Evolutionary conservation across 2,113 vertebrate species (phyloP).

Genomic region (Tringa solitaria): DNA sequence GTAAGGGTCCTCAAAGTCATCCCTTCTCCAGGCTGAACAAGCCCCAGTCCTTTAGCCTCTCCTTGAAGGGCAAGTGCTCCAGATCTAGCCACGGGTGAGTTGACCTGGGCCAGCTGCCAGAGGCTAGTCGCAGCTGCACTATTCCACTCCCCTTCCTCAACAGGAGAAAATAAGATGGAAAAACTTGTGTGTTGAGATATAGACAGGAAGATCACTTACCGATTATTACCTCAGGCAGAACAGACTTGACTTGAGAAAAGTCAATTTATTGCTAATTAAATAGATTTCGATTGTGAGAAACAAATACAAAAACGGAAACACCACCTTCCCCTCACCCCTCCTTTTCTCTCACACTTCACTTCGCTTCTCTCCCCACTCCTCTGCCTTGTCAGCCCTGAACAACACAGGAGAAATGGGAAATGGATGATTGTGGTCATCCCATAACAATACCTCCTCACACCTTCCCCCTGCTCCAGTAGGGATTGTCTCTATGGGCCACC

Average conservation of each 20-base stretch:
- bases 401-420: neutral
- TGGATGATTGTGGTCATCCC: too few relatives aligned
- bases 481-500: too few relatives aligned
- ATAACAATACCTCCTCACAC: too few relatives aligned
- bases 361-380: neutral
- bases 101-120: neutral
- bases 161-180: neutral
- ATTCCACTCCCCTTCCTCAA: neutral
- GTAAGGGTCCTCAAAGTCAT: neutral
- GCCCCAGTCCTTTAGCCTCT: neutral
- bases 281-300: neutral
- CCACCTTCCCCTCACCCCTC: rapidly evolving
- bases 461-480: too few relatives aligned
- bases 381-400: neutral
- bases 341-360: neutral
- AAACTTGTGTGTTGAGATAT: neutral
- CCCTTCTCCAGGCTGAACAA: neutral
- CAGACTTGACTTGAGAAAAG: neutral
- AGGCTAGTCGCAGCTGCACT: neutral
- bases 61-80: neutral
- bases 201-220: neutral
- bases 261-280: neutral
- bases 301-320: neutral
- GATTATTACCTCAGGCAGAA: neutral
- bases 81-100: rapidly evolving